A percentile compares a stretch with the other conserved stretches of the same genome.
phyloP scores from a whole-genome alignment of 2,113 vertebrate species.

The Hippocampus abdominalis region DNA sequence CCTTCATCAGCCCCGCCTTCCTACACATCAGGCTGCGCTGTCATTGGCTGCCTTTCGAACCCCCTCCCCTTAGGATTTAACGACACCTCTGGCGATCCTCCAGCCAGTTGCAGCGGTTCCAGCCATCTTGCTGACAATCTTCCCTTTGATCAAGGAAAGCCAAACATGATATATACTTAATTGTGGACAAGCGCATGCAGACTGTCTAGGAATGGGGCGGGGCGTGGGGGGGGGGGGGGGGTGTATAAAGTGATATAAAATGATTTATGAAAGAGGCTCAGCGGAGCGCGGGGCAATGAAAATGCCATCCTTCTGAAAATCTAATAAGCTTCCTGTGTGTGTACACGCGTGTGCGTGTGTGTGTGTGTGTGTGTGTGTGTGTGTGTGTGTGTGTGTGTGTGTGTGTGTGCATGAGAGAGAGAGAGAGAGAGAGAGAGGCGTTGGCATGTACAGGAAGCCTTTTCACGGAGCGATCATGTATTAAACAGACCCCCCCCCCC shows the following conservation, averaged over 20 bases:
- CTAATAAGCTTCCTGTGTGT: conserved; percentile 52
- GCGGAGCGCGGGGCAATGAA: conserved; percentile 58
- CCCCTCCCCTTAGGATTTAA: neutral
- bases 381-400: no score
- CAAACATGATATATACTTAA: neutral
- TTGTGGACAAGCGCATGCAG: neutral
- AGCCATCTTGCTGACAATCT: neutral
- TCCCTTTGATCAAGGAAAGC: neutral
- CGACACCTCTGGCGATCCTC: neutral
- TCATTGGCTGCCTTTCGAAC: neutral
- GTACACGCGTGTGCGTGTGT: neutral
- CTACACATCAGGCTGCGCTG: neutral
- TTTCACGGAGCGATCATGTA: conserved; percentile 64
- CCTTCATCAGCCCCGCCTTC: neutral
- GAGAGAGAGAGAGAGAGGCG: conserved; percentile 13
- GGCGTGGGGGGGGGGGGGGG: conserved; percentile 19
- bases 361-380: conserved; percentile 14
- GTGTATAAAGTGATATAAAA: conserved; percentile 44
- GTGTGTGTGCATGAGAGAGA: neutral
- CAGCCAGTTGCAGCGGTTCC: neutral
- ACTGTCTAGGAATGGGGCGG: conserved; percentile 25
- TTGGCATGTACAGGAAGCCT: conserved; percentile 63
- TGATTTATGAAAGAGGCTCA: conserved; percentile 52
- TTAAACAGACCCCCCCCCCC: conserved; percentile 67
- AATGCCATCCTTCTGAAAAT: conserved; percentile 58